These are phyloP conservation scores for Rhinella marina DNA, from an alignment of 2,797 vertebrate genomes.

Conservation along the genomic window DNA sequence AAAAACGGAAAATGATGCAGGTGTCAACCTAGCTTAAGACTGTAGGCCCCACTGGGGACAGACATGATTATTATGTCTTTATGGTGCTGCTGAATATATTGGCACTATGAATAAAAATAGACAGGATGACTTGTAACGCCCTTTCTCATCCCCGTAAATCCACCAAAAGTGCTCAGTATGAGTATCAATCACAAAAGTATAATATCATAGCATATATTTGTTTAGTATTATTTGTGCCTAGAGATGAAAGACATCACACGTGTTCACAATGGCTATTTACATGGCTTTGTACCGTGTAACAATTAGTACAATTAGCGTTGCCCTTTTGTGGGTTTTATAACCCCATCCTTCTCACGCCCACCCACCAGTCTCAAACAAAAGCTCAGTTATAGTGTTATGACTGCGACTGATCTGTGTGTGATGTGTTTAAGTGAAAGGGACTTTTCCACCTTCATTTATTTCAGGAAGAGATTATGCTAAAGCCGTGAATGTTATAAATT, in stretches of 20 bases:
- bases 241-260: background rate
- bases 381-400: background rate
- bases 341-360: background rate
- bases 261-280: constrained; percentile 16
- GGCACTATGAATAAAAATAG: background rate
- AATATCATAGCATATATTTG: background rate
- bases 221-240: background rate
- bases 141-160: background rate
- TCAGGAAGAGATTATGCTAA: too few species aligned
- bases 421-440: too few species aligned
- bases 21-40: too few species aligned
- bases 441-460: too few species aligned
- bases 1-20: too few species aligned
- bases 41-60: too few species aligned
- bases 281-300: constrained; percentile 26
- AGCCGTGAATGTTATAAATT: too few species aligned
- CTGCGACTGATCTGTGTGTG: background rate
- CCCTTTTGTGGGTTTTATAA: constrained; percentile 1
- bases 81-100: background rate
- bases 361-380: background rate
- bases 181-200: background rate
- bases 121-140: background rate
- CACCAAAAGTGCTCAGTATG: background rate
- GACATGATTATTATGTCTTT: too few species aligned
- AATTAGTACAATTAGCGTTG: background rate